These are phyloP conservation scores for Calycopis cecrops DNA, from an alignment of 1,140 invertebrate genomes.

Conservation along the genomic window DNA sequence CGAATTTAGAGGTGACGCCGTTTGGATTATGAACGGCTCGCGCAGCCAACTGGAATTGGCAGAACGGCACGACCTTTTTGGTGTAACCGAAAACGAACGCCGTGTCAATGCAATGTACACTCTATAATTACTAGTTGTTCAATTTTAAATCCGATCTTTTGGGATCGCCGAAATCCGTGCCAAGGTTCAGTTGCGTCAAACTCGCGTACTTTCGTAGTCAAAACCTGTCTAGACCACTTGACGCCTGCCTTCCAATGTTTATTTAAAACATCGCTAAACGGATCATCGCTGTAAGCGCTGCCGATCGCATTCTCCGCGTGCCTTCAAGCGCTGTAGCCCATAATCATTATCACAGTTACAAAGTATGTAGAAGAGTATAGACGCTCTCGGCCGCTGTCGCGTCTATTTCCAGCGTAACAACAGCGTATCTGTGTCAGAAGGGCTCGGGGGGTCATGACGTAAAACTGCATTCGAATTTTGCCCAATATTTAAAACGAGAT, in stretches of 20 bases:
- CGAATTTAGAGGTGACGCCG: neutral
- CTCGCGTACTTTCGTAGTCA: conserved; percentile 27
- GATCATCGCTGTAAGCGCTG: conserved; percentile 26
- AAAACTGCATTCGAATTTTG: conserved; percentile 54
- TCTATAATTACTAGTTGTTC: conserved; percentile 8
- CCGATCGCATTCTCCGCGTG: neutral
- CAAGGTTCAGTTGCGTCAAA: conserved; percentile 54
- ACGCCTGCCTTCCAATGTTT: conserved; percentile 35
- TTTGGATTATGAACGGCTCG: neutral
- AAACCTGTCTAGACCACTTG: conserved; percentile 48
- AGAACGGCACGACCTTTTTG: neutral
- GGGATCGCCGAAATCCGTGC: conserved; percentile 32
- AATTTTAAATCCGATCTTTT: conserved; percentile 10
- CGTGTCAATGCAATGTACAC: conserved; percentile 6
- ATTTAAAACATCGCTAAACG: conserved; percentile 31
- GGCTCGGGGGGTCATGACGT: conserved; percentile 53
- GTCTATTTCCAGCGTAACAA: conserved; percentile 49
- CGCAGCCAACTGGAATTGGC: neutral
- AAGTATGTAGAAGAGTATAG: neutral
- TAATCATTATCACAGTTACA: neutral
- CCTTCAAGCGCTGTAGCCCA: neutral
- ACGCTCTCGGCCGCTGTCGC: neutral
- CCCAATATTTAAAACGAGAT: conserved; percentile 32
- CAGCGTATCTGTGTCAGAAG: conserved; percentile 58
- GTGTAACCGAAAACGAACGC: neutral